phyloP scores from a whole-genome alignment of 1,140 invertebrate genomes.

The Lepeophtheirus salmonis region DNA sequence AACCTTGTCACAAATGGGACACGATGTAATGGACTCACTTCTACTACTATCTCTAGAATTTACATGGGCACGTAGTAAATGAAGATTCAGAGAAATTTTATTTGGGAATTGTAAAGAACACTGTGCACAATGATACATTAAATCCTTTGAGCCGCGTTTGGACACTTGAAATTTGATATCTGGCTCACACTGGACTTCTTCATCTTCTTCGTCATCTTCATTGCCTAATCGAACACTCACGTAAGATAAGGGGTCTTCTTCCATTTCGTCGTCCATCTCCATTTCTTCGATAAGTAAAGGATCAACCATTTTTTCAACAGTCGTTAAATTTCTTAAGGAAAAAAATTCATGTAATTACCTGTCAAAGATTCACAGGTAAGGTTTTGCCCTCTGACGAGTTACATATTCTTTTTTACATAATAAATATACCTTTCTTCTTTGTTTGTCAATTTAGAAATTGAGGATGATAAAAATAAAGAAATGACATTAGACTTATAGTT shows the following conservation, averaged over 20 bases:
- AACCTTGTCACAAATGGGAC: neutral
- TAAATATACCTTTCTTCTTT: neutral
- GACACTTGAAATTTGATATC: neutral
- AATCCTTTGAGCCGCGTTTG: neutral
- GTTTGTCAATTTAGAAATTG: too few species aligned
- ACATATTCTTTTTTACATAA: neutral
- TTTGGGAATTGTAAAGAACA: neutral
- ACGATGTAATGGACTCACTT: neutral
- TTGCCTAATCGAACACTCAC: neutral
- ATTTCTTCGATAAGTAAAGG: neutral
- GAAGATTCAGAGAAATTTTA: neutral
- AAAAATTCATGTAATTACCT: neutral
- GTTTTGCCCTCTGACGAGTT: neutral
- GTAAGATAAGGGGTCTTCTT: neutral
- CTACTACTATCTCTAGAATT: neutral
- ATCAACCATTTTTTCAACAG: neutral
- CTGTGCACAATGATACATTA: neutral
- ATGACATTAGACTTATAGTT: too few species aligned
- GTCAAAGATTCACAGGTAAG: neutral
- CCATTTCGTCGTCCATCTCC: slow-evolving; percentile 5
- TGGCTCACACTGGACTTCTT: neutral
- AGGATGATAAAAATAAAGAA: too few species aligned
- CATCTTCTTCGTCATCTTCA: neutral
- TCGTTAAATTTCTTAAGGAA: neutral
- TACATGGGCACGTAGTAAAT: neutral